phyloP scores from a whole-genome alignment of 2,888 invertebrate genomes.

The Aporophyla lueneburgensis region DNA sequence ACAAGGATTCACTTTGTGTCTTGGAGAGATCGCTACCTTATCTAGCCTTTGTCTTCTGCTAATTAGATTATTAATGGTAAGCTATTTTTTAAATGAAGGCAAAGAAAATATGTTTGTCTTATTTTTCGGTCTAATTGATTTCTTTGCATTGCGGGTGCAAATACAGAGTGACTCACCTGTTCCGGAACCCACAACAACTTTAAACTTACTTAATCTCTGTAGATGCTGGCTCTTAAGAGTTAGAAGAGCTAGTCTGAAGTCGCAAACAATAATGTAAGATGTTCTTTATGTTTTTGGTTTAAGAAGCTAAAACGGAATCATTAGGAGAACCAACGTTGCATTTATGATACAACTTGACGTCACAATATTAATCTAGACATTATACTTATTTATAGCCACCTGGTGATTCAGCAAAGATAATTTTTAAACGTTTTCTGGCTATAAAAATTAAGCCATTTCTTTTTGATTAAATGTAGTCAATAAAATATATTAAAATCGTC shows the following conservation, averaged over 20 bases:
- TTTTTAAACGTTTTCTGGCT: neutral
- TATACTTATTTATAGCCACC: neutral
- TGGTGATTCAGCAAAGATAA: neutral
- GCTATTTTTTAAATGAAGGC: neutral
- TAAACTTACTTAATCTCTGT: too few relatives aligned
- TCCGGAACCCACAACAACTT: neutral
- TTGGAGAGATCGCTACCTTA: constrained; percentile 36
- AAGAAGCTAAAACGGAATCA: neutral
- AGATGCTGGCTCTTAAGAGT: too few relatives aligned
- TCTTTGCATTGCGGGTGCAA: neutral
- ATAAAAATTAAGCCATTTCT: neutral
- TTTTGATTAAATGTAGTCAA: neutral
- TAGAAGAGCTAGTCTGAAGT: neutral
- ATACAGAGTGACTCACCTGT: too few relatives aligned
- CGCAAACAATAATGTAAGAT: too few relatives aligned
- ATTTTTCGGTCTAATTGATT: neutral
- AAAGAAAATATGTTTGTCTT: neutral
- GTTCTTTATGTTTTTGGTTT: neutral
- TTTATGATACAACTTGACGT: neutral
- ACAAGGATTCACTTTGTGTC: constrained; percentile 60
- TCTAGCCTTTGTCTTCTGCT: constrained; percentile 42
- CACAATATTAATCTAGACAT: neutral
- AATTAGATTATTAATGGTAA: constrained; percentile 30
- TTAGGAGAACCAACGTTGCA: neutral
- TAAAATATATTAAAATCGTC: too few relatives aligned